Evolutionary conservation across 1,140 invertebrate species (phyloP).

Genomic region (Cherax destructor): DNA sequence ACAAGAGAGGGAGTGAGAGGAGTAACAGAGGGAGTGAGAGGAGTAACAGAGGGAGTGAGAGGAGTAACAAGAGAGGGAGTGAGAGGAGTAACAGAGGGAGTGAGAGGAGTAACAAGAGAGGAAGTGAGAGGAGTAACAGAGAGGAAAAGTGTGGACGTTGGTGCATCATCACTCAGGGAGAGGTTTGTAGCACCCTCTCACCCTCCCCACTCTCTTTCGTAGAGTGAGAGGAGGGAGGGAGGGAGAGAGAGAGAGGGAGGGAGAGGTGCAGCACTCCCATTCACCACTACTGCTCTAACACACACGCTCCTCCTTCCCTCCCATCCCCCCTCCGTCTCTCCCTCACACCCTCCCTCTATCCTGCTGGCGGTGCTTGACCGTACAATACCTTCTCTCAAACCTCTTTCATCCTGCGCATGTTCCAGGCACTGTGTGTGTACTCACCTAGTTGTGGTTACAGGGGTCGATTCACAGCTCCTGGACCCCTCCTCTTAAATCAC

Average conservation of each 20-base stretch:
- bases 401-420: neutral
- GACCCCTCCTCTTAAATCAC: no score
- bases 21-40: neutral
- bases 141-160: neutral
- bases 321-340: neutral
- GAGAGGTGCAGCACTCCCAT: neutral
- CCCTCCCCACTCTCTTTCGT: neutral
- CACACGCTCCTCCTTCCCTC: neutral
- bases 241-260: conserved; percentile 1
- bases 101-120: neutral
- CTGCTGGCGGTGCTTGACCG: neutral
- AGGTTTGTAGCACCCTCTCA: conserved; percentile 13
- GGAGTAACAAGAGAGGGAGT: neutral
- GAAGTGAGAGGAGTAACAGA: neutral
- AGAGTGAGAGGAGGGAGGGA: conserved; percentile 9
- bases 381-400: neutral
- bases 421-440: neutral
- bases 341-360: no score
- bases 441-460: no score
- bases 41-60: neutral
- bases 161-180: neutral
- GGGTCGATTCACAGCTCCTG: no score
- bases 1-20: neutral
- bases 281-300: neutral
- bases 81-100: neutral